Evolutionary conservation across 2,888 invertebrate species (phyloP), one percentile per base, ranked within the genome.

Genomic region (Meteorus colon): DNA sequence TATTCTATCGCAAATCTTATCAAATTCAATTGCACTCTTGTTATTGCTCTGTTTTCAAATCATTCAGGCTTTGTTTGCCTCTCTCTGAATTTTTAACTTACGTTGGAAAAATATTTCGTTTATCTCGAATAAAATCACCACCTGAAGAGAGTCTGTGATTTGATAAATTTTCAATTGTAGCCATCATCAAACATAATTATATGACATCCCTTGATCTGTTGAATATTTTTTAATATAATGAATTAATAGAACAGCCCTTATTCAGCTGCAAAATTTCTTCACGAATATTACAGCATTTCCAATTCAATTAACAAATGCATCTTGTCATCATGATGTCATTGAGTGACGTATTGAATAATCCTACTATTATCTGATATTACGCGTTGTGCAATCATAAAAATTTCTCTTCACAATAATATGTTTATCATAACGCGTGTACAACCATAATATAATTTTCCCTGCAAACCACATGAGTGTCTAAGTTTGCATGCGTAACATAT

Each of bases 341-440:
- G 67, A 55, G 62, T 37, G 68, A 37, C 27, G 24, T 19, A 67
- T 76, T 76, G 51, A 68, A 73, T 73, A 76, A 76, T 76, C 60
- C 51, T 45, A 76, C 67, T 73, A 68, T 75, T 73, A 68, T 75
- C 67, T 37, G 67, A 60, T 65, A 76, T 72, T 68, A 24, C 55
- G 8, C 10, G n/a, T 75, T 75, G 48, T 45, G 75, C 72, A 75
- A 76, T 75, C 45, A 41, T 67, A 68, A 68, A 76, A 75, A 75
- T 76, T 76, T 72, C 76, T 67, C 72, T 76, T 73, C 62, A 8
- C 10, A 55, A 24, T 60, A 68, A 45, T 29, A 68, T 76, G 48
- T 60, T 55, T 31, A 76, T 76, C 67, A 76, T 73, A 24, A 62
- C 19, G 62, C 4, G 14, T n/a, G 59, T 45, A 24, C 41, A n/a